Evolutionary conservation across 2,797 vertebrate genomes (phyloP), one percentile per base, ranked within the genome.

Genomic region (Rhodeus uyekii): DNA sequence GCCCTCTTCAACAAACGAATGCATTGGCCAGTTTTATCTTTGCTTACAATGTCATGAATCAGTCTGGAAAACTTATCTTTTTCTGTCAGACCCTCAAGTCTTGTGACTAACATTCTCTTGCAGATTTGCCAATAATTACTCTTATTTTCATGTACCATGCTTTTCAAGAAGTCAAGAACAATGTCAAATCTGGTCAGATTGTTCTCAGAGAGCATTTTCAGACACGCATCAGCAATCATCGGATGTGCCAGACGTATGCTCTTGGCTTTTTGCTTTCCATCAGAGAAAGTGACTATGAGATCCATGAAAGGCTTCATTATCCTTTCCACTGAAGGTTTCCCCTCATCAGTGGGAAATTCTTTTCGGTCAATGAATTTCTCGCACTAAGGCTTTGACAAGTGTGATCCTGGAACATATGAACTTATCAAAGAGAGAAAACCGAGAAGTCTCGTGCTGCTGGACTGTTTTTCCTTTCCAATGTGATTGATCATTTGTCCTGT

Each of bases 361-460:
- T 12, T 67, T 4, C 4, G 3, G 2, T 2, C 24, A 5, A 44
- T 5, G 67, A 44, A 44, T 29, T 69, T 4, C 67, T 69, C 3
- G 4, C 67, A 69, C 7, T 10, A 10, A 29, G 1, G 4, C 24
- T 10, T 69, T 1, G 39, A 3, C 39, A 69, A 46, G 39, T 69
- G 39, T 19, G 39, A 69, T 9, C 67, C 85, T 39, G 82, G 82
- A 3, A 80, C 78, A 32, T 80, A 86, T 1, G 36, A 44, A 18
- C 64, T 79, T 10, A 86, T 10, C 48, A 86, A 48, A 13, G 76
- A 22, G 5, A 86, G 32, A 64, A 84, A 58, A 22, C 76, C 39
- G 34, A 86, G 63, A 36, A 86, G 85, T 46, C 75, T 63, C 27
- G 77, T 79, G 32, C 48, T 82, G 5, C 12, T 58, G 18, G 76